Conservation (phyloP, 2,888 invertebrate genomes). For the Sussaba pulchella region DNA sequence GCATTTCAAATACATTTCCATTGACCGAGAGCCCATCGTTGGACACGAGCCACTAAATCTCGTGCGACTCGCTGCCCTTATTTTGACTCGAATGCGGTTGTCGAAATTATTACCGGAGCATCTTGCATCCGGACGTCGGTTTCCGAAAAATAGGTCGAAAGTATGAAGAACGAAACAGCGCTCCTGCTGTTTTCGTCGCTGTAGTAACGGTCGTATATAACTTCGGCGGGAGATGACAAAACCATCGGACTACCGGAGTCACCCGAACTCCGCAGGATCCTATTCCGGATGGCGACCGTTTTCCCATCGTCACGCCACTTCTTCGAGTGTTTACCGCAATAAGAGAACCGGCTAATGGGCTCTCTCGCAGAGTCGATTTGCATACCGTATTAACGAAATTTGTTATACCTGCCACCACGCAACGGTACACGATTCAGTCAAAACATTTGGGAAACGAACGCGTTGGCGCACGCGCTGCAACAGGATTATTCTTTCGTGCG, state of each 20-base stretch:
- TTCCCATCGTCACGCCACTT: constrained; percentile 32
- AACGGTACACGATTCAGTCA: constrained; percentile 73
- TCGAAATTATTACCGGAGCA: constrained; percentile 15
- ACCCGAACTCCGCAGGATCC: constrained; percentile 24
- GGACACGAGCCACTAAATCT: background rate
- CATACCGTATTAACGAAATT: constrained; percentile 80
- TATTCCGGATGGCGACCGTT: constrained; percentile 45
- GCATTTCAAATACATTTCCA: too few relatives aligned
- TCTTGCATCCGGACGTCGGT: background rate
- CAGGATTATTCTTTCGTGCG: constrained; percentile 47
- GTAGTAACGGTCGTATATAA: constrained; percentile 30
- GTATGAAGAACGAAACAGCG: constrained; percentile 2
- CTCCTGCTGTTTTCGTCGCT: constrained; percentile 21
- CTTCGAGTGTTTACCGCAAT: constrained; percentile 70
- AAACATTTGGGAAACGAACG: constrained; percentile 70
- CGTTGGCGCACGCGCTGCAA: constrained; percentile 17
- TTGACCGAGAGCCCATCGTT: too few relatives aligned
- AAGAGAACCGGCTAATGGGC: constrained; percentile 76
- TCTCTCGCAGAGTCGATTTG: constrained; percentile 73
- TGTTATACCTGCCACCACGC: constrained; percentile 76
- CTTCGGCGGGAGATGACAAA: constrained; percentile 14
- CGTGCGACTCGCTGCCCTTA: constrained; percentile 3
- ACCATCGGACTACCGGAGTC: constrained; percentile 44
- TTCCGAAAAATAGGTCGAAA: constrained; percentile 41
- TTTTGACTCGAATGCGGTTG: constrained; percentile 43